Percentiles rank a stretch among this genome's conserved stretches.
Conservation (phyloP, 2,888 invertebrate species). For the Acanthosepion lycidas region DNA sequence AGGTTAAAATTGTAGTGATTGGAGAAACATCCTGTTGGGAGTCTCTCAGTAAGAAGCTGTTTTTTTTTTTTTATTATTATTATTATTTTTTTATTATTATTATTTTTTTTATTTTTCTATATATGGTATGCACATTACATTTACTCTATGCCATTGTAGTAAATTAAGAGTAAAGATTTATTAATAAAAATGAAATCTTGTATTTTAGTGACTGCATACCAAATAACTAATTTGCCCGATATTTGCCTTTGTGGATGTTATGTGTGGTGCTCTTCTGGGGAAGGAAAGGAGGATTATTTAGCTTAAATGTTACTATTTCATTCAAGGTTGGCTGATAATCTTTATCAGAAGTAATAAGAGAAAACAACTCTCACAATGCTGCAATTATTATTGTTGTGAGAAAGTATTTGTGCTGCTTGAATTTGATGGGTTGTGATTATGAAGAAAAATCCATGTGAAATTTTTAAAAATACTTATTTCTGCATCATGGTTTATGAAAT, state of each 20-base stretch:
- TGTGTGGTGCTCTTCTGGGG: background rate
- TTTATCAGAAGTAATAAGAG: background rate
- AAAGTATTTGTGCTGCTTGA: background rate
- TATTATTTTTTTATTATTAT: too few species aligned
- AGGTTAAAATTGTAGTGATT: too few species aligned
- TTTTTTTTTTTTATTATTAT: too few species aligned
- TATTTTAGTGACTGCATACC: background rate
- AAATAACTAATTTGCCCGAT: background rate
- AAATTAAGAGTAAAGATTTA: too few species aligned
- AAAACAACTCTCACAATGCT: background rate
- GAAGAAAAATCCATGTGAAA: background rate
- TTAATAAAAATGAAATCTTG: too few species aligned
- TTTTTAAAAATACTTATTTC: too few species aligned
- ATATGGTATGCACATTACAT: too few species aligned
- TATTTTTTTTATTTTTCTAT: too few species aligned
- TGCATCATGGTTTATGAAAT: too few species aligned
- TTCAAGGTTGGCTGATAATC: conserved; percentile 25
- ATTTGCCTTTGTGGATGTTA: background rate
- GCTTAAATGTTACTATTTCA: background rate
- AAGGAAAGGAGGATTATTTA: background rate
- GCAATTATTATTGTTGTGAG: background rate
- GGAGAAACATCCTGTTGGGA: too few species aligned
- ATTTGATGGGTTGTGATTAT: background rate
- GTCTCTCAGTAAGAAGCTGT: too few species aligned
- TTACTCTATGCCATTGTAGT: too few species aligned